A percentile compares a stretch with the other conserved stretches of the same genome.
phyloP scores from a whole-genome alignment of 2,113 vertebrate species.

The Lipophrys pholis region DNA sequence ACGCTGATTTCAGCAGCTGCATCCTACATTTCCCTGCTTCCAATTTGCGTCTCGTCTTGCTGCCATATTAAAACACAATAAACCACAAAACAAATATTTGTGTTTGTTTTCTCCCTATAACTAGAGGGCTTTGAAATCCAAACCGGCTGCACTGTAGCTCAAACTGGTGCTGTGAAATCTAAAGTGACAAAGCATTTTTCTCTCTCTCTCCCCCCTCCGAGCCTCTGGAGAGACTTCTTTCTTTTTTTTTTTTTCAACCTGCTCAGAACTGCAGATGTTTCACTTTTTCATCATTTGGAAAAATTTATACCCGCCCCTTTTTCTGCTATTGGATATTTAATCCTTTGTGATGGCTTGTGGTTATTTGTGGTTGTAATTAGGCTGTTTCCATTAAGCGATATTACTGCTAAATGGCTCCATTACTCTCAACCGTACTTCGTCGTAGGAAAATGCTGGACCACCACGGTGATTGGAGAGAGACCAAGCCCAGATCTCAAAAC shows the following conservation, averaged over 20 bases:
- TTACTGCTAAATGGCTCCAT: conserved; percentile 77
- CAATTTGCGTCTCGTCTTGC: conserved; percentile 65
- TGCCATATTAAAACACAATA: conserved; percentile 78
- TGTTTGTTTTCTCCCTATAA: conserved; percentile 72
- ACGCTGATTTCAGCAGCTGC: conserved; percentile 67
- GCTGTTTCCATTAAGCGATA: conserved; percentile 82
- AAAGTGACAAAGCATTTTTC: conserved; percentile 80
- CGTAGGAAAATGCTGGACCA: conserved; percentile 72
- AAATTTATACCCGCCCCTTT: conserved; percentile 69
- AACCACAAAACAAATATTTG: conserved; percentile 82
- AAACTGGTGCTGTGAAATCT: conserved; percentile 73
- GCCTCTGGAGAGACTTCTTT: conserved; percentile 29
- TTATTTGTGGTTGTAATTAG: conserved; percentile 80
- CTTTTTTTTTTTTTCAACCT: conserved; percentile 50
- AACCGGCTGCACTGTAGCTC: conserved; percentile 61
- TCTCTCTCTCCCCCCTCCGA: conserved; percentile 49
- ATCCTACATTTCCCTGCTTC: conserved; percentile 52
- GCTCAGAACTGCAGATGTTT: conserved; percentile 79
- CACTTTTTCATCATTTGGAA: conserved; percentile 79
- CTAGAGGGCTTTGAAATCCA: conserved; percentile 75
- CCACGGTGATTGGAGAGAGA: conserved; percentile 53
- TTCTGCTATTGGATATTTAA: conserved; percentile 75
- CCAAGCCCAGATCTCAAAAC: conserved; percentile 51
- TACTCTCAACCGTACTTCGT: conserved; percentile 67
- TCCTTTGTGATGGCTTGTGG: conserved; percentile 77